These are phyloP conservation scores for Lanius ludovicianus DNA, from an alignment of 2,113 vertebrate genomes.

Conservation along the genomic window DNA sequence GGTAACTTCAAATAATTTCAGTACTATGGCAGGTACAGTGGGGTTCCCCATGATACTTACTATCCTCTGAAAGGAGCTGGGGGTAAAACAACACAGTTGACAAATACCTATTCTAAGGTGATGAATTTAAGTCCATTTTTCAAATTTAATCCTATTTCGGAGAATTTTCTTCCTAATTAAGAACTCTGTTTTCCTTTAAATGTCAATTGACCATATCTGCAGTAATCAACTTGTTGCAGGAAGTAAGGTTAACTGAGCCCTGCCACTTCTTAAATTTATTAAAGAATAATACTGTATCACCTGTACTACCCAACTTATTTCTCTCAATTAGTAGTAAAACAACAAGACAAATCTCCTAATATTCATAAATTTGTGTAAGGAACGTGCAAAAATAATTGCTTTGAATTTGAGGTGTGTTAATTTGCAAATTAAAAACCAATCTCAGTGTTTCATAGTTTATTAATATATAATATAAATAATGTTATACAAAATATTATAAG, in stretches of 20 bases:
- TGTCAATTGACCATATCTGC: background rate
- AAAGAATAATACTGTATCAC: background rate
- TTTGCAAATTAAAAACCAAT: background rate
- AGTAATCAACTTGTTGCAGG: background rate
- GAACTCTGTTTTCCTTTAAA: background rate
- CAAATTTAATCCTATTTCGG: background rate
- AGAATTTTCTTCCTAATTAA: background rate
- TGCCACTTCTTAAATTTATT: background rate
- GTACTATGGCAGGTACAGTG: background rate
- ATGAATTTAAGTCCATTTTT: background rate
- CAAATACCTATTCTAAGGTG: background rate
- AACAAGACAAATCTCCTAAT: background rate
- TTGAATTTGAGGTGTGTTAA: background rate
- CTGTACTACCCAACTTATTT: background rate
- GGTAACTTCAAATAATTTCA: background rate
- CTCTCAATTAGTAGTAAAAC: background rate
- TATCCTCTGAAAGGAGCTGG: background rate
- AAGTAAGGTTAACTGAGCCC: background rate
- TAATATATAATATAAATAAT: background rate
- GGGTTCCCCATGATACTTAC: fast-evolving
- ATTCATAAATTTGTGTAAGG: background rate
- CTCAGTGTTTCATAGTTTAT: background rate
- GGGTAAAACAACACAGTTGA: no score
- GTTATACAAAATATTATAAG: no score
- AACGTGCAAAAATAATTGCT: background rate